Evolutionary conservation across 2,888 invertebrate species (phyloP).

Genomic region (Pterostichus niger): DNA sequence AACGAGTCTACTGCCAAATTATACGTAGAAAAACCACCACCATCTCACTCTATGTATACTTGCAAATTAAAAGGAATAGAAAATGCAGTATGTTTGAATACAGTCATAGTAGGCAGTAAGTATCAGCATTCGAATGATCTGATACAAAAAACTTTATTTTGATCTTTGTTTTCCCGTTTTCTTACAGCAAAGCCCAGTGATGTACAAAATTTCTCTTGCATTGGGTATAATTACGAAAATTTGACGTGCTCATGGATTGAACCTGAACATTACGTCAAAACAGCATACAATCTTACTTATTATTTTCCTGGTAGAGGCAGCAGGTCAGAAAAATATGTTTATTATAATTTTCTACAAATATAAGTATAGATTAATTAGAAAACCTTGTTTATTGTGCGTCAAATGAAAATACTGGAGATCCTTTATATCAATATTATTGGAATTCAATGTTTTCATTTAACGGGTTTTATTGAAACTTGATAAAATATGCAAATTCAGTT

Average conservation of each 20-base stretch:
- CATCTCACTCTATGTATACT: constrained; percentile 79
- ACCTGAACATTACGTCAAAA: constrained; percentile 80
- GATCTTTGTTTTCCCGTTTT: constrained; percentile 33
- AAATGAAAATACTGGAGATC: not conserved
- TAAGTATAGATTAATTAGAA: constrained; percentile 7
- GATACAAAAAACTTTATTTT: constrained; percentile 10
- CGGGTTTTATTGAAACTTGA: constrained; percentile 13
- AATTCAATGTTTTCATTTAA: not conserved
- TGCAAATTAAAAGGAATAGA: constrained; percentile 78
- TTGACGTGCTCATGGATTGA: constrained; percentile 87
- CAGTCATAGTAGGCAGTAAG: constrained; percentile 81
- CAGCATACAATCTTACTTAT: constrained; percentile 79
- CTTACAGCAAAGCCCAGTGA: constrained; percentile 80
- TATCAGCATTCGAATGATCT: constrained; percentile 69
- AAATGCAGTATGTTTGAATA: constrained; percentile 79
- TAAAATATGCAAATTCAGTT: not conserved
- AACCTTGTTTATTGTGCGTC: not conserved
- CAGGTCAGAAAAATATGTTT: constrained; percentile 72
- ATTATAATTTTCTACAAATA: constrained; percentile 57
- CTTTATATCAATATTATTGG: not conserved
- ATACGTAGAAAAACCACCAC: constrained; percentile 79
- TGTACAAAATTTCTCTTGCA: constrained; percentile 86
- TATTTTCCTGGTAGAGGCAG: constrained; percentile 75
- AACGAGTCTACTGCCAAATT: constrained; percentile 83
- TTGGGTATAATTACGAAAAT: constrained; percentile 86